phyloP scores from a whole-genome alignment of 2,797 vertebrate genomes.

The Anguilla obscura region DNA sequence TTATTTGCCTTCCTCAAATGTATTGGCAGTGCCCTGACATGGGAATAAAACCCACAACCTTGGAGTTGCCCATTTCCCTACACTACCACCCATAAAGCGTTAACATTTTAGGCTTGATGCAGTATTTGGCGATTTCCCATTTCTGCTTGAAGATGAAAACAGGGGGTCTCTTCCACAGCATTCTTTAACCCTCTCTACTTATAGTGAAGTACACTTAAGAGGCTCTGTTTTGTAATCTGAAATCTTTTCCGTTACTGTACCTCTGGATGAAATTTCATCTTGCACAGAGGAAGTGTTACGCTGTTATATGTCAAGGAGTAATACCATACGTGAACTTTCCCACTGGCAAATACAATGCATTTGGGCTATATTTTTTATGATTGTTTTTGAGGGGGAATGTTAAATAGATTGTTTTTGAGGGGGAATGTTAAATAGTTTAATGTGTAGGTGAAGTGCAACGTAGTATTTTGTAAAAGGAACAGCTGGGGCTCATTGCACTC shows the following conservation, averaged over 20 bases:
- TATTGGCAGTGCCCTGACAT: background rate
- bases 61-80: background rate
- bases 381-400: background rate
- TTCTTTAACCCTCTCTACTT: background rate
- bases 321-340: background rate
- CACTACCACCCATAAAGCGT: background rate
- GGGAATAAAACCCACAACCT: background rate
- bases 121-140: background rate
- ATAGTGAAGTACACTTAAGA: background rate
- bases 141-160: background rate
- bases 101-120: background rate
- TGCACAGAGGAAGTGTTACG: background rate
- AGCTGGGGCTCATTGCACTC: background rate
- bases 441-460: background rate
- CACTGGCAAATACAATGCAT: background rate
- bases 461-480: background rate
- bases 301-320: background rate
- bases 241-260: constrained; percentile 13
- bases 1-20: background rate
- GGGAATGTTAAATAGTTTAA: background rate
- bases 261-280: constrained; percentile 9
- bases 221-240: constrained; percentile 10
- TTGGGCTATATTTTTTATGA: background rate
- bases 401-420: background rate
- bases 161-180: background rate